A percentile compares a stretch with the other conserved stretches of the same genome.
phyloP scores from a whole-genome alignment of 2,113 vertebrate genomes.

The Pedionomus torquatus region DNA sequence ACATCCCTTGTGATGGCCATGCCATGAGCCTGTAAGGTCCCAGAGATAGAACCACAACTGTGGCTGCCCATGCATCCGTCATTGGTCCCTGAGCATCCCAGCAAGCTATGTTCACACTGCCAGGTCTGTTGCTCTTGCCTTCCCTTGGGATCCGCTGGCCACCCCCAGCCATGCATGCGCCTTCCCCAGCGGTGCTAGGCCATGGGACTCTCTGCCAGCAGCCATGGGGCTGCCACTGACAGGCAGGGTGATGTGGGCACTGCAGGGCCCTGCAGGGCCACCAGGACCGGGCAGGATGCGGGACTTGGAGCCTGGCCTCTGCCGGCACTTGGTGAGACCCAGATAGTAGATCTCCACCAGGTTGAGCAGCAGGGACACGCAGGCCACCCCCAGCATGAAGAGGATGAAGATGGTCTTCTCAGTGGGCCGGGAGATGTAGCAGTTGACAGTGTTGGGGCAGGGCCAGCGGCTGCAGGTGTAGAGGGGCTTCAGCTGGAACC shows the following conservation, averaged over 20 bases:
- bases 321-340: conserved; percentile 81
- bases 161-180: neutral
- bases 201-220: neutral
- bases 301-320: conserved; percentile 48
- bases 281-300: conserved; percentile 6
- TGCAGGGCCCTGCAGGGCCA: neutral
- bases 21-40: neutral
- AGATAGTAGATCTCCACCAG: conserved; percentile 89
- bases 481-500: conserved; percentile 86
- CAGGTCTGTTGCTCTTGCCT: neutral
- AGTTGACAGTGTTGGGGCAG: conserved; percentile 87
- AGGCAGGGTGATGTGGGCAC: neutral
- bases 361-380: conserved; percentile 86
- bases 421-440: conserved; percentile 88
- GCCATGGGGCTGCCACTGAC: neutral
- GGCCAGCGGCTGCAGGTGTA: conserved; percentile 86
- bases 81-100: neutral
- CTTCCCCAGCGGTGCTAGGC: neutral
- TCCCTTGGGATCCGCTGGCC: neutral
- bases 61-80: rapidly evolving
- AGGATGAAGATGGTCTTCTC: conserved; percentile 90
- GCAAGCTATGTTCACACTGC: neutral
- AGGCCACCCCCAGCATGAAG: conserved; percentile 87
- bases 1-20: neutral
- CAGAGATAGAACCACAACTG: neutral